Evolutionary conservation across 2,113 vertebrate genomes (phyloP), one percentile per base, ranked within the genome.

Genomic region (Rhizomys pruinosus): DNA sequence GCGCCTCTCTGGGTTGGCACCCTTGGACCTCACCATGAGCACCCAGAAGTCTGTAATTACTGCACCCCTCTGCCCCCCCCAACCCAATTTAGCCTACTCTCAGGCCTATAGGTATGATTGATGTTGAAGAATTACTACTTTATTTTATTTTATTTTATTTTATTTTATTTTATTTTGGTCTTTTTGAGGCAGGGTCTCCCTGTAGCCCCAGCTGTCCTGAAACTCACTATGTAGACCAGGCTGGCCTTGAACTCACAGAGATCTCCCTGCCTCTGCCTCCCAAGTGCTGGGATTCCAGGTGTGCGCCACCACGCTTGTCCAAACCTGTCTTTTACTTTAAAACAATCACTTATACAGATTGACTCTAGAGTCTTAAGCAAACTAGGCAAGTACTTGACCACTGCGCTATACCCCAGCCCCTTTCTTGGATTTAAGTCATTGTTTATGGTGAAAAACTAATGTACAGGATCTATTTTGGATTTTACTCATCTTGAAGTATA

Each of bases 41-140:
- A 52, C 59, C 55, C 20, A 94, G 92, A 93, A 95, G 89, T 74
- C 76, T 92, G 86, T 76, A 93, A 57, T 95, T 80, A 78, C 72
- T 88, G 59, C 92, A n/a, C n/a, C n/a, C n/a, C n/a, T n/a, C n/a
- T n/a, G n/a, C n/a, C n/a, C n/a, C n/a, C n/a, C n/a, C n/a, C n/a
- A n/a, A n/a, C n/a, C 87, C 95, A 96, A 80, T 66, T 78, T 76
- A 88, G n/a, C 44, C 42, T 69, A 74, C 55, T 23, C 16, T 87
- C 9, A 90, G 72, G 32, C 72, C 64, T 84, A 42, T 57, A 55
- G 87, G 39, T 63, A 22, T 77, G 47, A 61, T 77, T 95, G 87
- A 94, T 73, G 68, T 94, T 91, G 91, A 92, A 93, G 90, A 90
- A 76, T 94, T 79, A 94, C 87, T 37, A 10, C 73, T 84, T 59